phyloP scores from a whole-genome alignment of 2,113 vertebrate species.

The Cranoglanis bouderius region DNA sequence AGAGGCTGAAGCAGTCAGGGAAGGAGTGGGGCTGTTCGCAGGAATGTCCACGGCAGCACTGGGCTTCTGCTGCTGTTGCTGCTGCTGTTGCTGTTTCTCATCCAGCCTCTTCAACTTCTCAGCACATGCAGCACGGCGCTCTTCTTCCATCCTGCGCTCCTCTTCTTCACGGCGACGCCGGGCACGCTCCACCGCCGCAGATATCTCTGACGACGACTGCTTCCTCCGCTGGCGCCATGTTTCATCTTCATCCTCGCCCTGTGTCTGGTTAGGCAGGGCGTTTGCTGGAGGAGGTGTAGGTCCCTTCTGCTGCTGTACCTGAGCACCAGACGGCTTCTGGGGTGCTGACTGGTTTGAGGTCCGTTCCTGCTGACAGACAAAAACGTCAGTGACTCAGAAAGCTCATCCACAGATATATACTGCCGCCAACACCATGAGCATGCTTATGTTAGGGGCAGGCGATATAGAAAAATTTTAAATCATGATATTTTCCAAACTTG shows the following conservation, averaged over 20 bases:
- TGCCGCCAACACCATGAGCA: background rate
- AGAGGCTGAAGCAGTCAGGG: slow-evolving; percentile 66
- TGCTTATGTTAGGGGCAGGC: background rate
- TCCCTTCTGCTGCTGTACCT: slow-evolving; percentile 58
- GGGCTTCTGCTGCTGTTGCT: slow-evolving; percentile 32
- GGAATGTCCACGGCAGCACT: slow-evolving; percentile 56
- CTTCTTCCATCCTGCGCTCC: slow-evolving; percentile 90
- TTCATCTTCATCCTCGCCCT: slow-evolving; percentile 87
- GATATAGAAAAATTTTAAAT: background rate
- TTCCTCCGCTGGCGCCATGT: slow-evolving; percentile 90
- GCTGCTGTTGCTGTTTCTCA: slow-evolving; percentile 74
- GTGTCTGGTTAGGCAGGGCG: slow-evolving; percentile 60
- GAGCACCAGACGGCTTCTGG: slow-evolving; percentile 62
- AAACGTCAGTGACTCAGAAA: background rate
- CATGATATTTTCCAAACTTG: background rate
- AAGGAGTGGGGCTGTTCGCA: slow-evolving; percentile 68
- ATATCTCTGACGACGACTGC: slow-evolving; percentile 88
- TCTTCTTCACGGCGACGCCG: slow-evolving; percentile 87
- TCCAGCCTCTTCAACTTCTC: slow-evolving; percentile 90
- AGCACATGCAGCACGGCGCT: slow-evolving; percentile 86
- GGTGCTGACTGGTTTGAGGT: slow-evolving; percentile 62
- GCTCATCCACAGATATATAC: background rate
- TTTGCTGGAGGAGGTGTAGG: slow-evolving; percentile 61
- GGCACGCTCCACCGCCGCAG: slow-evolving; percentile 86
- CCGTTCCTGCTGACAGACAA: slow-evolving; percentile 61